Conservation (phyloP, 2,888 invertebrate genomes). For the Dexiosoma caninum region DNA sequence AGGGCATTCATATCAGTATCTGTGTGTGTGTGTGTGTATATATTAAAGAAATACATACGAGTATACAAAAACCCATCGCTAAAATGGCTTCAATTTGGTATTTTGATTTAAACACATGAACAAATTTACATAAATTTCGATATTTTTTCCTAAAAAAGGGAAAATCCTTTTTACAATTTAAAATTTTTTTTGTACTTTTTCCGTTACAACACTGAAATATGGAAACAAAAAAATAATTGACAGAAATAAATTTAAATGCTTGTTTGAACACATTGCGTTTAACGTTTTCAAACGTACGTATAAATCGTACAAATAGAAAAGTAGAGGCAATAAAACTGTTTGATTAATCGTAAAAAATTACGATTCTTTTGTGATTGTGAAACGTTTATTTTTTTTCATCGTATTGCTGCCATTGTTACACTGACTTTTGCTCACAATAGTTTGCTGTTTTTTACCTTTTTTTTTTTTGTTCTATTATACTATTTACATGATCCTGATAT, state of each 20-base stretch:
- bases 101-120: conserved; percentile 10
- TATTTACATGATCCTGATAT: conserved; percentile 55
- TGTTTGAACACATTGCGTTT: conserved; percentile 39
- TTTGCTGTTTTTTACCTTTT: conserved; percentile 8
- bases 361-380: conserved; percentile 33
- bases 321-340: conserved; percentile 41
- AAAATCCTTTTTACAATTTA: conserved; percentile 13
- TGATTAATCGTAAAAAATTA: conserved; percentile 53
- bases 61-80: too few species aligned
- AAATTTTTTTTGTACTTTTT: not conserved
- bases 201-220: conserved; percentile 2
- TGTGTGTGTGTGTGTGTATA: too few species aligned
- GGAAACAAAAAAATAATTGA: not conserved
- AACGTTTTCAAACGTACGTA: not conserved
- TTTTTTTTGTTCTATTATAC: conserved; percentile 38
- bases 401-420: not conserved
- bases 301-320: not conserved
- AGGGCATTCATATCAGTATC: too few species aligned
- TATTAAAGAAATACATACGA: too few species aligned
- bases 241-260: conserved; percentile 41
- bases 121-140: not conserved
- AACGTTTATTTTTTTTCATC: conserved; percentile 9
- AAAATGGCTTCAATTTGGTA: conserved; percentile 24
- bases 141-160: not conserved
- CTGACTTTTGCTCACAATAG: not conserved